phyloP scores from a whole-genome alignment of 2,797 vertebrate species.

The Geotrypetes seraphini region DNA sequence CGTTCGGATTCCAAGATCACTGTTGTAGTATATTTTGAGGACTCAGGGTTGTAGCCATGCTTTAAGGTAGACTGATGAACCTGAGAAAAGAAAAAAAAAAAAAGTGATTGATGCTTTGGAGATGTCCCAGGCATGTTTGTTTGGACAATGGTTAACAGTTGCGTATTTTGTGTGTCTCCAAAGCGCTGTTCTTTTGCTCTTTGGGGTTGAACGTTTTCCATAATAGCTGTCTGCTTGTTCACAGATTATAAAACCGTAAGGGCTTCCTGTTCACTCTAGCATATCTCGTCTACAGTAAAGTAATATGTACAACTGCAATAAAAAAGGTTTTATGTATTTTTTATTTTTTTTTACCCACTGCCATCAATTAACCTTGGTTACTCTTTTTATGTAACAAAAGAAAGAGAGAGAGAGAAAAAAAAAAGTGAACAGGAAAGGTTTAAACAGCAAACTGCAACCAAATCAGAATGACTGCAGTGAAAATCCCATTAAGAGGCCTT shows the following conservation, averaged over 20 bases:
- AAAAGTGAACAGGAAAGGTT: not conserved
- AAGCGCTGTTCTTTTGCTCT: no score
- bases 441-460: not conserved
- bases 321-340: not conserved
- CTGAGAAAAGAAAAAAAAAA: no score
- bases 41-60: no score
- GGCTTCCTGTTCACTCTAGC: not conserved
- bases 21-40: no score
- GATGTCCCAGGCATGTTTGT: no score
- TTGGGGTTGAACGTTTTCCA: no score
- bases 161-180: no score
- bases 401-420: no score
- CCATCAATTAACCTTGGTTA: not conserved
- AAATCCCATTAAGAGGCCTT: not conserved
- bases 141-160: no score
- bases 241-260: not conserved
- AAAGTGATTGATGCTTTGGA: no score
- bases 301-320: not conserved
- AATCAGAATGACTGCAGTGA: not conserved
- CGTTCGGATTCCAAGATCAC: no score
- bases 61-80: no score
- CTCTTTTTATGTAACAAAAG: slow-evolving; percentile 2
- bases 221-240: not conserved
- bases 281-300: not conserved
- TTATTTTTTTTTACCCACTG: not conserved